A percentile compares a stretch with the other conserved stretches of the same genome.
phyloP scores from a whole-genome alignment of 1,140 invertebrate genomes.

The Lepidurus packardi region DNA sequence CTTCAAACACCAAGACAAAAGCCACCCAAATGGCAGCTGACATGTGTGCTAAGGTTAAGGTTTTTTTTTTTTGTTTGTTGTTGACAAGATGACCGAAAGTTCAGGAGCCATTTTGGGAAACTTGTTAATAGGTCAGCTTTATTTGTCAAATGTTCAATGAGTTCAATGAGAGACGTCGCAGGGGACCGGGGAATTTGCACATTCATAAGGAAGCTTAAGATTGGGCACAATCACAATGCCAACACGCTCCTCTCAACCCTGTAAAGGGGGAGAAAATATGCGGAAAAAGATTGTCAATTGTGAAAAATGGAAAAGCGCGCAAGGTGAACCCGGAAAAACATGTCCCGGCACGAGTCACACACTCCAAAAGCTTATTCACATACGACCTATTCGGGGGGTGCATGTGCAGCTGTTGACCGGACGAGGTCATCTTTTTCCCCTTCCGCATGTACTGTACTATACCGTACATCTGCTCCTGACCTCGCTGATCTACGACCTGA shows the following conservation, averaged over 20 bases:
- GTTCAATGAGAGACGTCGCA: background rate
- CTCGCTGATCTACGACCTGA: conserved; percentile 9
- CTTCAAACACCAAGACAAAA: background rate
- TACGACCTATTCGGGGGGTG: conserved; percentile 15
- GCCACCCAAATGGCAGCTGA: background rate
- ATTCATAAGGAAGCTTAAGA: background rate
- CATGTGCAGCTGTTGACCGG: background rate
- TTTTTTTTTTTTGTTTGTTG: conserved; percentile 5
- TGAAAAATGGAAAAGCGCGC: conserved; percentile 3
- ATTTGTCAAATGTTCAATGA: conserved; percentile 16
- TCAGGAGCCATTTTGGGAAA: conserved; percentile 11
- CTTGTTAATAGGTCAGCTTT: conserved; percentile 14
- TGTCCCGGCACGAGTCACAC: conserved; percentile 8
- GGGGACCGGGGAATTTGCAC: conserved; percentile 14
- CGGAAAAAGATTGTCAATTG: background rate
- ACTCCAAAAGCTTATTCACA: background rate
- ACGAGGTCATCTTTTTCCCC: conserved; percentile 12
- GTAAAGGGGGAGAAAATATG: conserved; percentile 19
- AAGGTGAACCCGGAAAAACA: conserved; percentile 21
- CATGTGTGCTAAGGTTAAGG: background rate
- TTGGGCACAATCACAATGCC: background rate
- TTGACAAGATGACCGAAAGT: background rate
- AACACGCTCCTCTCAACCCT: background rate
- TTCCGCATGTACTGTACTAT: background rate
- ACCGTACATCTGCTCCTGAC: conserved; percentile 2